Evolutionary conservation across 2,113 vertebrate species (phyloP).

Genomic region (Brienomyrus longianalis): DNA sequence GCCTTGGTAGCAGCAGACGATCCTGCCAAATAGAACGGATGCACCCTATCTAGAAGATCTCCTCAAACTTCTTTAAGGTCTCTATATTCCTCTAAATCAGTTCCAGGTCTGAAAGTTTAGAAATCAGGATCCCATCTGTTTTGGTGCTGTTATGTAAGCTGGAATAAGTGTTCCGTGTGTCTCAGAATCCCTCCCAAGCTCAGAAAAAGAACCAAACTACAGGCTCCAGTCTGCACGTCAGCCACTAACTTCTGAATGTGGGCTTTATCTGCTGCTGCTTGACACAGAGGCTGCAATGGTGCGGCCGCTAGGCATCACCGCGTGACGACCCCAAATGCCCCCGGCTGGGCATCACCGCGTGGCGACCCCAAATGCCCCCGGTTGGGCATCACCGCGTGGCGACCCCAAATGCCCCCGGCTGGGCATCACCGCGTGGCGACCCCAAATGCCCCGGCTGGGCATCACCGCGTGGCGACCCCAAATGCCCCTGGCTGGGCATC

Average conservation of each 20-base stretch:
- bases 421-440: neutral
- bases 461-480: neutral
- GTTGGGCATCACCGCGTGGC: neutral
- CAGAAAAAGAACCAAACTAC: neutral
- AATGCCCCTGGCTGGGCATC: no score
- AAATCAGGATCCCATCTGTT: neutral
- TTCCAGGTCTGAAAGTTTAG: neutral
- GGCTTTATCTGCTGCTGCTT: neutral
- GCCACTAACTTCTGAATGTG: neutral
- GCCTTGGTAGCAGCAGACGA: neutral
- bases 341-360: neutral
- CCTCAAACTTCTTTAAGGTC: neutral
- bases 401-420: neutral
- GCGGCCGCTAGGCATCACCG: neutral
- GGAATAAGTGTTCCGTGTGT: neutral
- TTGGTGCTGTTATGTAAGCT: neutral
- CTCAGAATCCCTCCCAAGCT: neutral
- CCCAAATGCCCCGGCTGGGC: neutral
- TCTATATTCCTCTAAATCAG: neutral
- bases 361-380: neutral
- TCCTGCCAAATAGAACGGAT: neutral
- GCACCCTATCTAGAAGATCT: neutral
- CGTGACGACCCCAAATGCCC: neutral
- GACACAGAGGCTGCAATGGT: neutral
- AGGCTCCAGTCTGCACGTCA: neutral